Base-by-base conservation (phyloP, 2,797 vertebrate genomes). In the Silurus aristotelis region DNA sequence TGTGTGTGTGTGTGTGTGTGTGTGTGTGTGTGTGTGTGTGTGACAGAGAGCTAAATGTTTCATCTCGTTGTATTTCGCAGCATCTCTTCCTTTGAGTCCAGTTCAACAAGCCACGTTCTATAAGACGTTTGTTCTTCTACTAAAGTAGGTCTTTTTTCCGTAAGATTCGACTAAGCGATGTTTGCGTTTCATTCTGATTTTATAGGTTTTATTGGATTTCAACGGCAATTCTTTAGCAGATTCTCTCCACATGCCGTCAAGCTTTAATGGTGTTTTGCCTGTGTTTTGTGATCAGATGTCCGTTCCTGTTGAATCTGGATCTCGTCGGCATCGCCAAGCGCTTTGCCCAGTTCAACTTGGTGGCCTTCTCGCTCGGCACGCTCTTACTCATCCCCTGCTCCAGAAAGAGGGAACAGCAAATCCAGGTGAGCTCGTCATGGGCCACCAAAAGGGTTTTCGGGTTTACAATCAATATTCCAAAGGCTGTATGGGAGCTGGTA, bases 241-340 rank as follows among this genome's bases (percentile, higher is more conserved):
- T 25, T 73, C 25, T 55, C n/a, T 13, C 19, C 0, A 43, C 56
- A 38, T 27, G 22, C 14, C 8, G 38, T 22, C 7, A 12, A 20
- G 55, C 38, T 73, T 15, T 43, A 9, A 48, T 15, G 6, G 5
- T 52, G 61, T 52, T 55, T 19, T n/a, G 20, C 22, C 7, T 75
- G 13, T 80, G 1, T 71, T 58, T 83, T 80, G 25, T 78, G 56
- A 79, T 4, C 87, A 99, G 98, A 92, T 99, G 98, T 81, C 98
- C 98, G 2, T 95, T 99, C 79, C 92, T 97, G 70, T 93, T 96
- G 87, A 97, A 96, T 87, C 91, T 99, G 86, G 97, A 99, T 91
- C 86, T 99, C 87, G 91, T 96, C 0, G 96, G 96, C 81, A 96
- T 98, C 71, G 97, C 98, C 38, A 97, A 96, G 88, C 96, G 97